These are phyloP conservation scores for Stegodyphus dumicola DNA, from an alignment of 1,140 invertebrate species.

Conservation along the genomic window DNA sequence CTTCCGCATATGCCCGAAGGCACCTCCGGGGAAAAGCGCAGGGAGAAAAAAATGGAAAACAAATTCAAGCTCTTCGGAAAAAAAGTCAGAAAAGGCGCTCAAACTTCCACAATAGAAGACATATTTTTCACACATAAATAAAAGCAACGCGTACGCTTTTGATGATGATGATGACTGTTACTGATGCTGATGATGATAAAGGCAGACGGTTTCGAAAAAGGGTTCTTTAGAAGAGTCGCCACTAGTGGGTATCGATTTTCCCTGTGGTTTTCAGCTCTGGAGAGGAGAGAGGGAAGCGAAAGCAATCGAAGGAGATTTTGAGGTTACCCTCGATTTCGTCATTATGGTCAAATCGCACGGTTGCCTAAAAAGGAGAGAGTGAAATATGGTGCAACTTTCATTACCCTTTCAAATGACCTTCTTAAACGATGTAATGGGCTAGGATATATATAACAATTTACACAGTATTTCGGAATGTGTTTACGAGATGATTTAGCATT, in stretches of 20 bases:
- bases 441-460: too few species aligned
- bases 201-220: constrained; percentile 31
- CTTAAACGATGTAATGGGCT: too few species aligned
- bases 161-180: constrained; percentile 50
- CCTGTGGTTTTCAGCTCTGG: constrained; percentile 16
- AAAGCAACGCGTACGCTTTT: not conserved
- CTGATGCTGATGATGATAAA: constrained; percentile 51
- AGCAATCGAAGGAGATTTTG: constrained; percentile 21
- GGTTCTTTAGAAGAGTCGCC: not conserved
- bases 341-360: too few species aligned
- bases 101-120: constrained; percentile 28
- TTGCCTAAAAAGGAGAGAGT: too few species aligned
- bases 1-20: too few species aligned
- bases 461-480: too few species aligned
- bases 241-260: constrained; percentile 37
- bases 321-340: constrained; percentile 1
- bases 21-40: too few species aligned
- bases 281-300: not conserved
- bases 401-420: too few species aligned
- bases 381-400: too few species aligned
- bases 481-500: too few species aligned
- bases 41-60: too few species aligned
- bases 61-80: too few species aligned
- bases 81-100: not conserved
- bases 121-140: constrained; percentile 42